Conservation (phyloP, 2,888 invertebrate genomes). For the Molorchus minor region DNA sequence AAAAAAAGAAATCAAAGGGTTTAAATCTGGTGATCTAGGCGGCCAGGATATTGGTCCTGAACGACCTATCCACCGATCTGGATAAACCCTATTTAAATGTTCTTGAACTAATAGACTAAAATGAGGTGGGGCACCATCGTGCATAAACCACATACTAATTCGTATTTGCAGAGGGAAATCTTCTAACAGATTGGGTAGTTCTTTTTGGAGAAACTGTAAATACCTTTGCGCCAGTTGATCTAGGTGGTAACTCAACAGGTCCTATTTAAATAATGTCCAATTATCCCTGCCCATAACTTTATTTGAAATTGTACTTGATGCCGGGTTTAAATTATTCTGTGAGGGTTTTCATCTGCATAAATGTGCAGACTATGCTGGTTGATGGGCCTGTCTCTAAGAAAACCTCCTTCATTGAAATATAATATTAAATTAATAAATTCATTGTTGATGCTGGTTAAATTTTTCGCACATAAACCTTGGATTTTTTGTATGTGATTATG, state of each 20-base stretch:
- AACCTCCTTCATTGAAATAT: neutral
- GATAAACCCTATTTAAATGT: too few species aligned
- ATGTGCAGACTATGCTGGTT: neutral
- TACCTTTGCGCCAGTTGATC: neutral
- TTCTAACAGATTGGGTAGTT: too few species aligned
- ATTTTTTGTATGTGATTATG: neutral
- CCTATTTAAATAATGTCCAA: neutral
- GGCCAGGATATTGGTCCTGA: too few species aligned
- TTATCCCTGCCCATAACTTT: neutral
- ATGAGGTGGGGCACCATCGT: too few species aligned
- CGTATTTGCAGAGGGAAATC: too few species aligned
- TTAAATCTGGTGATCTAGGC: too few species aligned
- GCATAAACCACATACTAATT: too few species aligned
- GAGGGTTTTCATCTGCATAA: neutral
- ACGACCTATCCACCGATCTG: too few species aligned
- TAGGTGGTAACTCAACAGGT: neutral
- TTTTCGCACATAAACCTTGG: neutral
- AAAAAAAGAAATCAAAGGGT: too few species aligned
- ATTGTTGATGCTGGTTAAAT: neutral
- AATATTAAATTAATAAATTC: neutral
- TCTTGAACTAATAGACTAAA: too few species aligned
- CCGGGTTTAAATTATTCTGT: neutral
- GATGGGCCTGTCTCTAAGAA: neutral
- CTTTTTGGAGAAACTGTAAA: neutral
- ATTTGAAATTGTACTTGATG: neutral